Evolutionary conservation across 2,113 vertebrate genomes (phyloP), one percentile per base, ranked within the genome.

Genomic region (Bubalus kerabau): DNA sequence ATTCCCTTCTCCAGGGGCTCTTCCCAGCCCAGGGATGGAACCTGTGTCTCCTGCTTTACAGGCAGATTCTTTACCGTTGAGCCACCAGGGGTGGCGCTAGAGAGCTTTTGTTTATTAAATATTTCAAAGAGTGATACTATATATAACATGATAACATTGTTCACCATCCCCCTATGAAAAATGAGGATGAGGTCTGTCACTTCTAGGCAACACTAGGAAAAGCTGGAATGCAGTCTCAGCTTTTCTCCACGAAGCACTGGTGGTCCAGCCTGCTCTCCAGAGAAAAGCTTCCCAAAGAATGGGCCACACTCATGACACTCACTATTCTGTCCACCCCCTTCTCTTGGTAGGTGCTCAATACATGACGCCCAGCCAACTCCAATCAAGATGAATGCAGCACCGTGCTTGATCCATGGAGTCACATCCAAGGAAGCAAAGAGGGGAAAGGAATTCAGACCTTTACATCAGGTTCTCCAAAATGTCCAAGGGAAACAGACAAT

Each of bases 301-400:
- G 9, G 40, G 46, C 2, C 4, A 2, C 1, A 2, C 1, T 56
- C 59, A 0, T 16, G 26, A 26, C 24, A 0, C 7, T 10, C 14
- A 10, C 40, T 40, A 17, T 19, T 6, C 6, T 15, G 1, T 2
- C 30, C 56, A 50, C 2, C 26, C 28, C 46, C n/a, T 23, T 11
- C 28, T 6, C 26, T 30, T 2, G 2, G 19, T 9, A 23, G 46
- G 43, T 14, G 43, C 13, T 56, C 43, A 1, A 2, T 2, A 16
- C 24, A 24, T 2, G 21, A 8, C 0, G 6, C 64, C 5, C 6
- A 19, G 32, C 57, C 24, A 8, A 14, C 3, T 8, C 59, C 4
- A 4, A 1, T 26, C 10, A 0, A 16, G 11, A 10, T 7, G 1
- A 48, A 57, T 13, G 24, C 13, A n/a, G 30, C 5, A 2, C 17